phyloP scores from a whole-genome alignment of 2,797 vertebrate species.

The Myotis daubentonii region DNA sequence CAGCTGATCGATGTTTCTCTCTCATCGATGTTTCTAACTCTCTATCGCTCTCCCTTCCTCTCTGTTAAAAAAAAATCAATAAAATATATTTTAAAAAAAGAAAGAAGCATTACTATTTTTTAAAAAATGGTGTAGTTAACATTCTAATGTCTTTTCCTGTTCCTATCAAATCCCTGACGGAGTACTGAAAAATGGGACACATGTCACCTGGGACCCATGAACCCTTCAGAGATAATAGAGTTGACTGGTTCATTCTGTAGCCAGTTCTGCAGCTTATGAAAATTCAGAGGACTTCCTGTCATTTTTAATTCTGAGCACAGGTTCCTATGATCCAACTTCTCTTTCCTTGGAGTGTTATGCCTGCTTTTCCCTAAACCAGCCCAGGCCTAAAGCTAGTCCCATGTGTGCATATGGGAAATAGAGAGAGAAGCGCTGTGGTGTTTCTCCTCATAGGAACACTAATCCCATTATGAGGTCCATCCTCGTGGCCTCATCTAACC shows the following conservation, averaged over 20 bases:
- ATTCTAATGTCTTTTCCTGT: neutral
- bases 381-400: neutral
- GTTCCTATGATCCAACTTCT: neutral
- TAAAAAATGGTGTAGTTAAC: neutral
- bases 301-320: neutral
- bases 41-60: too few species aligned
- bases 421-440: neutral
- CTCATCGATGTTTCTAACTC: too few species aligned
- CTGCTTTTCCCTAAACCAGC: neutral
- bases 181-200: neutral
- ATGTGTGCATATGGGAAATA: neutral
- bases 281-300: neutral
- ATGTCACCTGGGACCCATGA: neutral
- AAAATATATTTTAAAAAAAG: too few species aligned
- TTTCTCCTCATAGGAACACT: neutral
- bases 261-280: neutral
- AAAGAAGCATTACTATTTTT: too few species aligned
- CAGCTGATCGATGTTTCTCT: too few species aligned
- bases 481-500: neutral
- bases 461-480: neutral
- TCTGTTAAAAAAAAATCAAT: too few species aligned
- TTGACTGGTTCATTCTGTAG: neutral
- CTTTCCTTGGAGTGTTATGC: neutral
- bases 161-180: neutral
- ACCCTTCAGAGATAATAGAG: neutral